Percentiles rank a stretch among this genome's conserved stretches.
Evolutionary conservation across 2,888 invertebrate genomes (phyloP).

Genomic region (Polymixis lichenea): DNA sequence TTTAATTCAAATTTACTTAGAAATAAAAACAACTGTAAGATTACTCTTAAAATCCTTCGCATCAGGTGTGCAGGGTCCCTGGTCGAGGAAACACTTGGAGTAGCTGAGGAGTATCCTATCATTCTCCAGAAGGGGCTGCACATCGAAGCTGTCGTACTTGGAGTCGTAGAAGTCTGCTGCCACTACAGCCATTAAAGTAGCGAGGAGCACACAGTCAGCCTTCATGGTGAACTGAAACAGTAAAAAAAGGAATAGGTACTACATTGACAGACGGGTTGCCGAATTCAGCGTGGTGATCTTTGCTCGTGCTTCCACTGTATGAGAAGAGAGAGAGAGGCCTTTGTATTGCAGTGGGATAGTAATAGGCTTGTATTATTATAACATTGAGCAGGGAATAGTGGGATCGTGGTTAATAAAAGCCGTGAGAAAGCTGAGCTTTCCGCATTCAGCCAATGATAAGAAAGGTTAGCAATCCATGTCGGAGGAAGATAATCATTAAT

Average conservation of each 20-base stretch:
- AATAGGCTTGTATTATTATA: too few species aligned
- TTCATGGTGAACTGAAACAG: slow-evolving; percentile 66
- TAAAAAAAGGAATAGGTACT: neutral
- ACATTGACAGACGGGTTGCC: neutral
- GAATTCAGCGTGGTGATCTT: too few species aligned
- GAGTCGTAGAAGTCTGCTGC: slow-evolving; percentile 90
- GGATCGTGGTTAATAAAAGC: neutral
- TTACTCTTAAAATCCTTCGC: slow-evolving; percentile 94
- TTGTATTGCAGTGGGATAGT: too few species aligned
- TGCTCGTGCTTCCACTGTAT: too few species aligned
- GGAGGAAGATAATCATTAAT: neutral
- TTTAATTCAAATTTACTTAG: too few species aligned
- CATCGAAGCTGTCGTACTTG: slow-evolving; percentile 93
- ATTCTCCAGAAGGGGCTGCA: slow-evolving; percentile 92
- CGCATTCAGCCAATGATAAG: neutral
- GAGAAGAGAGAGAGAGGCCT: too few species aligned
- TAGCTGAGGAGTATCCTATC: slow-evolving; percentile 93
- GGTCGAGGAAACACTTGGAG: slow-evolving; percentile 92
- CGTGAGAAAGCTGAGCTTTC: neutral
- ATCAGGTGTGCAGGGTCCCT: slow-evolving; percentile 93
- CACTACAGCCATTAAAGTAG: slow-evolving; percentile 65
- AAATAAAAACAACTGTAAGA: slow-evolving; percentile 67
- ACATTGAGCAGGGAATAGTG: neutral
- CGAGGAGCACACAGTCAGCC: slow-evolving; percentile 56
- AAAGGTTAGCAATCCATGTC: neutral